Percentiles rank a stretch among this genome's conserved stretches.
Conservation (phyloP, 1,140 invertebrate species). For the Drosophila saltans region DNA sequence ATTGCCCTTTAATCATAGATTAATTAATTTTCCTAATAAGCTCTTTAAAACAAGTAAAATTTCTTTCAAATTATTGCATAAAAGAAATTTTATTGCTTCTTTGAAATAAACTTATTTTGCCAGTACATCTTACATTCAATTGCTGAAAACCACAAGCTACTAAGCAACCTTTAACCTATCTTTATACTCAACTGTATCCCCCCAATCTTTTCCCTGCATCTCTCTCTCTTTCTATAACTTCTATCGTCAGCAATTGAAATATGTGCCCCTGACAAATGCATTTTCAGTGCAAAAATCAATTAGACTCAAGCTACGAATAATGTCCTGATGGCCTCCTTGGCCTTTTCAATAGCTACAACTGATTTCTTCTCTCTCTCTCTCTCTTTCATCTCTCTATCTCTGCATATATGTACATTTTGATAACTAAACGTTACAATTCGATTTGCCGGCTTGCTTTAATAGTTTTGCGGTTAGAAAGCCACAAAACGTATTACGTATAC, state of each 20-base stretch:
- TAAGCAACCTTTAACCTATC: constrained; percentile 2
- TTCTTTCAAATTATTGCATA: too few relatives aligned
- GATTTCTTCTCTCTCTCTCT: not conserved
- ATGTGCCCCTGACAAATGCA: constrained; percentile 52
- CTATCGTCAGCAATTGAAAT: constrained; percentile 38
- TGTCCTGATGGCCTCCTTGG: constrained; percentile 26
- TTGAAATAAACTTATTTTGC: too few relatives aligned
- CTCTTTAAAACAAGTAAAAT: too few relatives aligned
- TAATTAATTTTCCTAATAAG: too few relatives aligned
- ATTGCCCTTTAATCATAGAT: too few relatives aligned
- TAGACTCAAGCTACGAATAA: constrained; percentile 42
- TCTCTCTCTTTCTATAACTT: not conserved
- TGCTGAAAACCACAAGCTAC: not conserved
- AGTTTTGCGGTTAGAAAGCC: constrained; percentile 75
- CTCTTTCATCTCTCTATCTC: not conserved
- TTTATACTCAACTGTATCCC: not conserved
- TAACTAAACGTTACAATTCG: constrained; percentile 61
- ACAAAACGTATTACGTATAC: constrained; percentile 76
- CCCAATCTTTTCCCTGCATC: not conserved
- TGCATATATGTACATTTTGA: constrained; percentile 49
- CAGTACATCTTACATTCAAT: not conserved
- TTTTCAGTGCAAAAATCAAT: constrained; percentile 83
- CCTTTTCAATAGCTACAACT: constrained; percentile 13
- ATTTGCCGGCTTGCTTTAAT: constrained; percentile 77
- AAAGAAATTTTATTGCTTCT: not conserved